Evolutionary conservation across 2,888 invertebrate species (phyloP).

Genomic region (Ophioninae sp.): DNA sequence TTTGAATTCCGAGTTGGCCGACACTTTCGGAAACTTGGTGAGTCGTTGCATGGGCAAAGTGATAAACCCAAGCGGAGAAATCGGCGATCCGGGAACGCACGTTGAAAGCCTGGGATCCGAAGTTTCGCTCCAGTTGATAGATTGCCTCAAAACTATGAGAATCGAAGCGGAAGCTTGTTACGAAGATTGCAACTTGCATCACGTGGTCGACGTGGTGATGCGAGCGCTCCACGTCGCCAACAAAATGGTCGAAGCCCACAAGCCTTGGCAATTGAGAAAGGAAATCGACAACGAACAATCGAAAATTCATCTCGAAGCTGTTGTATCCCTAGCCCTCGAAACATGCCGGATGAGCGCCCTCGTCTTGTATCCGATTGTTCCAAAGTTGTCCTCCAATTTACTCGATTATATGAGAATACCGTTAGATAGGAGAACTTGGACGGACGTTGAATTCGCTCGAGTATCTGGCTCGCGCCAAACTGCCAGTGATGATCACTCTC

Average conservation of each 20-base stretch:
- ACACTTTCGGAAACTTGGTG: constrained; percentile 95
- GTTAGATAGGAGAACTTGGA: constrained; percentile 82
- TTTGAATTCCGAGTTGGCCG: constrained; percentile 94
- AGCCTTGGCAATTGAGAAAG: constrained; percentile 94
- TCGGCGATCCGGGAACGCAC: constrained; percentile 85
- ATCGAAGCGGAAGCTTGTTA: constrained; percentile 87
- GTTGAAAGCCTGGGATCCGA: constrained; percentile 80
- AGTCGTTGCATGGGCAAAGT: constrained; percentile 89
- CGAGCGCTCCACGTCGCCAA: constrained; percentile 90
- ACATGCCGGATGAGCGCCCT: constrained; percentile 90
- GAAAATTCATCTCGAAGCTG: constrained; percentile 85
- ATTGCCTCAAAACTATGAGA: constrained; percentile 82
- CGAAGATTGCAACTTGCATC: constrained; percentile 90
- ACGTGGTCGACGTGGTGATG: constrained; percentile 90
- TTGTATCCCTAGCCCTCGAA: constrained; percentile 93
- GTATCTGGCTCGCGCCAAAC: constrained; percentile 17
- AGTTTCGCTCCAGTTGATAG: constrained; percentile 83
- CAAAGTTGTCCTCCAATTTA: constrained; percentile 86
- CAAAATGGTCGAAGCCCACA: constrained; percentile 91
- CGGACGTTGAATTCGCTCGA: constrained; percentile 76
- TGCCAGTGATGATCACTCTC: neutral
- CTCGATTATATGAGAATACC: constrained; percentile 86
- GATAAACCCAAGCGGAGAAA: constrained; percentile 90
- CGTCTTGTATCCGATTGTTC: constrained; percentile 93
- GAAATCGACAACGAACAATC: constrained; percentile 75